Conservation (phyloP, 2,888 invertebrate species). For the Tetranychus truncatus region DNA sequence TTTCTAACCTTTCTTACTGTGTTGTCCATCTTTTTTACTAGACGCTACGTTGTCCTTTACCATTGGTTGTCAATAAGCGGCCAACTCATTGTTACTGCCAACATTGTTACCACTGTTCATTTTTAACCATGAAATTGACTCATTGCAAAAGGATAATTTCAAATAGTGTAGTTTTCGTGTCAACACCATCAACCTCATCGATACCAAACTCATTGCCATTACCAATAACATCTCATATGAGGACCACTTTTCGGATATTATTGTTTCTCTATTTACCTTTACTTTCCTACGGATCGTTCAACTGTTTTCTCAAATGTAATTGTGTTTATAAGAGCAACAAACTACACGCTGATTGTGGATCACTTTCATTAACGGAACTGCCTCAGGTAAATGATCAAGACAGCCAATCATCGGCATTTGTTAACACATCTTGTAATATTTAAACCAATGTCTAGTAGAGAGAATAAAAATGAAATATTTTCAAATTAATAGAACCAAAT, state of each 20-base stretch:
- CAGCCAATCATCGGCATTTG: not conserved
- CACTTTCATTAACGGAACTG: conserved; percentile 9
- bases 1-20: no score
- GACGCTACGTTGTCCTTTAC: no score
- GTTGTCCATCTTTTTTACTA: no score
- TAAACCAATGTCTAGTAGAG: not conserved
- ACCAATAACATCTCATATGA: not conserved
- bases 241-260: not conserved
- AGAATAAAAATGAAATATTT: not conserved
- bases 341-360: conserved; percentile 15
- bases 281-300: conserved; percentile 4
- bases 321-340: conserved; percentile 14
- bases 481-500: not conserved
- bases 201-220: not conserved
- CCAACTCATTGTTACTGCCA: not conserved
- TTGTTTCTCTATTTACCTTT: not conserved
- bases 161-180: not conserved
- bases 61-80: no score
- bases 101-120: not conserved
- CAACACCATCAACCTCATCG: not conserved
- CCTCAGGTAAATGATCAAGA: conserved; percentile 10
- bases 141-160: not conserved
- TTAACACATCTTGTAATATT: not conserved
- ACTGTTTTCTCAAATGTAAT: conserved; percentile 9
- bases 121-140: not conserved